Base-by-base conservation (phyloP, 2,888 invertebrate species). In the Melinaea marsaeus region DNA sequence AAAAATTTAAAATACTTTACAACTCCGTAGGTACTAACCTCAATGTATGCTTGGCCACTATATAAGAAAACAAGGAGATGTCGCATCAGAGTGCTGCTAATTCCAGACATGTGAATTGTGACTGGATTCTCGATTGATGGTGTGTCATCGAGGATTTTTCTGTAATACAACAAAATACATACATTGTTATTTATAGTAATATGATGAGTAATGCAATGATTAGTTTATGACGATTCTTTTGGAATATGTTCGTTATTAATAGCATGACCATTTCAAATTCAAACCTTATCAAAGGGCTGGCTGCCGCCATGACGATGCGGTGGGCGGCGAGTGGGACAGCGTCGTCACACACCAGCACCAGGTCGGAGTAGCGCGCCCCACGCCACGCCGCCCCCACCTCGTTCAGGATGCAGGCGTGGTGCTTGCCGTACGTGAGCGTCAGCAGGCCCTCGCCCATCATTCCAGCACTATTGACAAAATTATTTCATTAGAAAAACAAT, bases 361-460 rank as follows among this genome's bases (percentile, higher is more conserved):
- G 93, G 91, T 97, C 96, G 67, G 96, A 95, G 88, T 95, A 96
- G 87, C 95, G 94, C 85, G 96, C 95, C 74, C 95, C 96, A 77
- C 94, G 93, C 92, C 95, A 96, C 92, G 96, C 96, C 81, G 95
- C 95, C 82, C 95, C 95, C 84, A 96, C 95, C 92, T 96, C 96
- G 89, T 95, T 96, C 88, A 95, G 94, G 92, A 97, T 95, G 91
- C 96, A 96, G 91, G 96, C 96, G 92, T 95, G 96, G 93, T 96
- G 96, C 93, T 96, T 96, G 92, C 96, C 96, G 92, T 97, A 96
- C 92, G 96, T 96, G 91, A 97, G 94, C 85, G 96, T 96, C 92
- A 97, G 94, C 92, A 96, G 93, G 80, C 94, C 94, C 89, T 94
- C 93, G 85, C 93, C 91, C 91, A 91, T 91, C 88, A 91, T 91